phyloP scores from a whole-genome alignment of 1,140 invertebrate species.

The Drosophila suzukii region DNA sequence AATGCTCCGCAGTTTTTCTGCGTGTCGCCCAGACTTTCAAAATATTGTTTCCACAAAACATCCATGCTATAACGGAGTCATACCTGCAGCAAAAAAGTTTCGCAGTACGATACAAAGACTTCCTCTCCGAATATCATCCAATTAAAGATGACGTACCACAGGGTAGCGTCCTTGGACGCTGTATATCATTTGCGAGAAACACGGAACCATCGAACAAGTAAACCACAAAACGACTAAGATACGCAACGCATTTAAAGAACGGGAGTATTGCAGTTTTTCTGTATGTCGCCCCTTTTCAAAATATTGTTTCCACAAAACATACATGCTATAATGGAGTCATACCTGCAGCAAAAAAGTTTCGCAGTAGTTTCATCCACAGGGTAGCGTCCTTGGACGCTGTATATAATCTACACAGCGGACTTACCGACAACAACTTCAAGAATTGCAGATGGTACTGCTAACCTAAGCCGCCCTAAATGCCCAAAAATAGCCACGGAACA shows the following conservation, averaged over 20 bases:
- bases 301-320: no score
- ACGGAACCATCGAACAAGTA: no score
- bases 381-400: neutral
- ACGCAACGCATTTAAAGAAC: neutral
- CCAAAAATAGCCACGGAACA: no score
- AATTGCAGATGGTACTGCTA: neutral
- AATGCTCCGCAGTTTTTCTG: neutral
- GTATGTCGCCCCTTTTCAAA: neutral
- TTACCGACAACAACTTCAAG: neutral
- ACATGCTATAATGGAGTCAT: no score
- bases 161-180: neutral
- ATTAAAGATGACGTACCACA: no score
- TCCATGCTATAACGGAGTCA: no score
- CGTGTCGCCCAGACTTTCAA: neutral
- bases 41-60: no score
- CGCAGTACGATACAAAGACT: neutral
- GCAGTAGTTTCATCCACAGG: neutral
- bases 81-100: no score
- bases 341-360: no score
- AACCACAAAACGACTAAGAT: neutral
- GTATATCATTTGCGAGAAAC: neutral
- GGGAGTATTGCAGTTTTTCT: neutral
- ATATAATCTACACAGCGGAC: constrained; percentile 6
- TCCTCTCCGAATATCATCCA: neutral
- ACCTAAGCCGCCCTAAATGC: no score